A percentile compares a stretch with the other conserved stretches of the same genome.
Conservation (phyloP, 1,140 invertebrate genomes). For the Orussus abietinus region DNA sequence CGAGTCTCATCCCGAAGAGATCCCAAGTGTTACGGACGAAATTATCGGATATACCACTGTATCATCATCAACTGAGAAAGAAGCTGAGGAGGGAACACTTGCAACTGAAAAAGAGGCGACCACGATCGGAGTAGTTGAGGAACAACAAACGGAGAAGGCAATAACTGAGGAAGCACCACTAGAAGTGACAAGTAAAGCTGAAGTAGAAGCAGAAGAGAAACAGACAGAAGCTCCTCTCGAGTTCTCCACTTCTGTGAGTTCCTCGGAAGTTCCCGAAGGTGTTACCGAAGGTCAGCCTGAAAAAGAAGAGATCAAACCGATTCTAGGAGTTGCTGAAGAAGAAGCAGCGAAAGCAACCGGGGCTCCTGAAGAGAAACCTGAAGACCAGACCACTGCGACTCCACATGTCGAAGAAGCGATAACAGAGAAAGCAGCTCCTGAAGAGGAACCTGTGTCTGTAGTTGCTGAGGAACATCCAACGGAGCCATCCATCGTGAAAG, state of each 20-base stretch:
- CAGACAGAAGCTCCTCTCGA: slow-evolving; percentile 6
- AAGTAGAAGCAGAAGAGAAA: slow-evolving; percentile 8
- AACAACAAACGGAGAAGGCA: slow-evolving; percentile 1
- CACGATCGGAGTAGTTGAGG: slow-evolving; percentile 1
- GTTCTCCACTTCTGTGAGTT: slow-evolving; percentile 7
- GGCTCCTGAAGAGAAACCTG: background rate
- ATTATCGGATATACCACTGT: too few relatives aligned
- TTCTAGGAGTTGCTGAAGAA: slow-evolving; percentile 16
- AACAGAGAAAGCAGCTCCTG: slow-evolving; percentile 12
- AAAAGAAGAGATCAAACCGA: slow-evolving; percentile 7
- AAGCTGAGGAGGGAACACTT: slow-evolving; percentile 16
- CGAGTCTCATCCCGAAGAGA: too few relatives aligned
- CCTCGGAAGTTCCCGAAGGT: slow-evolving; percentile 21
- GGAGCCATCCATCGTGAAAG: slow-evolving; percentile 8
- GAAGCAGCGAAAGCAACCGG: background rate
- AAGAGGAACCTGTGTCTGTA: slow-evolving; percentile 8
- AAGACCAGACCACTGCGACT: slow-evolving; percentile 14
- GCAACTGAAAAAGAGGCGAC: slow-evolving; percentile 8
- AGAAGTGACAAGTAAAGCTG: slow-evolving; percentile 1
- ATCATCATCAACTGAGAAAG: too few relatives aligned
- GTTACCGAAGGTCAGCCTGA: background rate
- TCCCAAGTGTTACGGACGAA: too few relatives aligned
- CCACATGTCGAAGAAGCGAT: slow-evolving; percentile 10
- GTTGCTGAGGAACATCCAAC: slow-evolving; percentile 1
- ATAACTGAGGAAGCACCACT: slow-evolving; percentile 1